phyloP scores from a whole-genome alignment of 1,140 invertebrate species.

The Pogonus chalceus region DNA sequence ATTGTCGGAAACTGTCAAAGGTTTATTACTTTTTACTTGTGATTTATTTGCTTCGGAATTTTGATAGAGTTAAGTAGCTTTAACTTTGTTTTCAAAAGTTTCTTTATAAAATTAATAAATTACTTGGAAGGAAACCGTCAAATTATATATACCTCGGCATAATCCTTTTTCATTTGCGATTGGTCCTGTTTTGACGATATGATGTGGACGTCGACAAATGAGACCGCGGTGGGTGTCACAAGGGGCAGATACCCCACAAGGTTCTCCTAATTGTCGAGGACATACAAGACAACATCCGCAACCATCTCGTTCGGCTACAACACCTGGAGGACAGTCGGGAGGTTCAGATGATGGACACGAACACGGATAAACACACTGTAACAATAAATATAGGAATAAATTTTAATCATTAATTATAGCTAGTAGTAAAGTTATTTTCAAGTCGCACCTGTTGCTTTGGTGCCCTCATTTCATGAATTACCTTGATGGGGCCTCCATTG shows the following conservation, averaged over 20 bases:
- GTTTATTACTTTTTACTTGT: too few relatives aligned
- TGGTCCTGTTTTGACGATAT: conserved; percentile 25
- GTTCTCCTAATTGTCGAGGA: conserved; percentile 27
- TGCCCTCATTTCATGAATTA: too few relatives aligned
- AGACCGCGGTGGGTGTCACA: conserved; percentile 25
- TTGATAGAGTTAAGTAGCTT: too few relatives aligned
- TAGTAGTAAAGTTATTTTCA: too few relatives aligned
- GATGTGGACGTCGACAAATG: conserved; percentile 24
- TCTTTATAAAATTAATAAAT: too few relatives aligned
- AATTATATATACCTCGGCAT: conserved; percentile 19
- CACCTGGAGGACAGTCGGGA: background rate
- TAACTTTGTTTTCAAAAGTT: too few relatives aligned
- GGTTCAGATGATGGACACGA: conserved; percentile 22
- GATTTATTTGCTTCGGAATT: too few relatives aligned
- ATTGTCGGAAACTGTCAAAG: too few relatives aligned
- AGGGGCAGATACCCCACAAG: conserved; percentile 23
- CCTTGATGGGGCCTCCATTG: too few relatives aligned
- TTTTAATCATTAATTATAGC: too few relatives aligned
- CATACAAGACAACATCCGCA: conserved; percentile 28
- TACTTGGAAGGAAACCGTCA: background rate
- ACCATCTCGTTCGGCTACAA: conserved; percentile 14
- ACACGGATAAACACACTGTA: conserved; percentile 29
- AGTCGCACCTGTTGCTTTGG: too few relatives aligned
- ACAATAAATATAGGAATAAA: conserved; percentile 11
- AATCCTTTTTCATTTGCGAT: too few relatives aligned